A percentile compares a stretch with the other conserved stretches of the same genome.
Conservation (phyloP, 2,113 vertebrate genomes). For the Myxocyprinus asiaticus region DNA sequence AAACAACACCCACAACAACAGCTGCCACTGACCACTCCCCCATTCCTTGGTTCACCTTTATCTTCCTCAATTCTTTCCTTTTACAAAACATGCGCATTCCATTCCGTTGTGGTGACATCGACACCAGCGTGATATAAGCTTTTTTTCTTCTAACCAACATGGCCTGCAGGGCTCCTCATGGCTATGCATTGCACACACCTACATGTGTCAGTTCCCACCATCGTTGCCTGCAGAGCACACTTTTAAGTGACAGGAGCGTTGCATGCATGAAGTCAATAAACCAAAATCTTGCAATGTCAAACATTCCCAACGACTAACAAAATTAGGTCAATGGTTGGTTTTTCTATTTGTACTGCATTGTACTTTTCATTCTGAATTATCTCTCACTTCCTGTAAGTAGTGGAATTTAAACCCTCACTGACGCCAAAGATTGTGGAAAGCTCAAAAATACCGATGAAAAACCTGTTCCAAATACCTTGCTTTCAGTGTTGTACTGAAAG, state of each 20-base stretch:
- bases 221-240: background rate
- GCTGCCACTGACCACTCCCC: too few relatives aligned
- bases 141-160: background rate
- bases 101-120: conserved; percentile 56
- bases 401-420: background rate
- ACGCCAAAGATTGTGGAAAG: too few relatives aligned
- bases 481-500: background rate
- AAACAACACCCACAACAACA: too few relatives aligned
- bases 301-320: background rate
- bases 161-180: background rate
- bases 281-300: background rate
- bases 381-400: background rate
- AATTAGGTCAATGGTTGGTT: background rate
- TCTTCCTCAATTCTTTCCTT: too few relatives aligned
- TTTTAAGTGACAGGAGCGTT: background rate
- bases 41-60: too few relatives aligned
- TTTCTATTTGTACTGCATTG: background rate
- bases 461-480: background rate
- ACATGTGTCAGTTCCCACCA: background rate
- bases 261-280: background rate
- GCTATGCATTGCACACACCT: background rate
- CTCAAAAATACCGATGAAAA: background rate
- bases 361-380: conserved; percentile 20
- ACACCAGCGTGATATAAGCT: conserved; percentile 38
- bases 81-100: conserved; percentile 63